Base-by-base conservation (phyloP, 2,797 vertebrate species). In the Holocentrus rufus region DNA sequence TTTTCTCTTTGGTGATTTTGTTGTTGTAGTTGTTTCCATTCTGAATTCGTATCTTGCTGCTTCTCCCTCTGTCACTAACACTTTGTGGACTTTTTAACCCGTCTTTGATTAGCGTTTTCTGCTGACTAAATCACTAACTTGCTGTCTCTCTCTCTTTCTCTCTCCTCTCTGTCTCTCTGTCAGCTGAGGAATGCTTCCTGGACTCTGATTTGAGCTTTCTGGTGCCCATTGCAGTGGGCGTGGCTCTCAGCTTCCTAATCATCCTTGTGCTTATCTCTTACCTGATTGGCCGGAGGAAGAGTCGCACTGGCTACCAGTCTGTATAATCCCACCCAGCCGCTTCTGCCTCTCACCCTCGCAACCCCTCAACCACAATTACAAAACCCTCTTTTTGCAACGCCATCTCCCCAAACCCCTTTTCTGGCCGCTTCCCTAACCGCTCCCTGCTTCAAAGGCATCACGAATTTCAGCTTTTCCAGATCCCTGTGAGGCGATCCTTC, bases 201-300 rank as follows among this genome's bases (percentile, higher is more conserved):
- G 96, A 97, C 92, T 94, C 96, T 96, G 96, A 98, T 93, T 95
- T 98, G 94, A 98, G 95, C 94, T 98, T 97, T 96, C 94, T 99
- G 93, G 97, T 99, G 90, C 96, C 97, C 86, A 94, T 98, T 77
- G 95, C 96, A 76, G 96, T 99, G 91, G 97, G 97, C 30, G 89
- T 97, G 92, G 94, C 95, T 1, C 95, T 98, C 90, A 95, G 96
- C 92, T 96, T 98, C 94, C 95, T 98, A 93, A 96, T 98, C 92
- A 93, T 98, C 94, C 95, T 97, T 92, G 96, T 97, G 84, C 96
- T 98, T 94, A 93, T 98, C 92, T 98, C 95, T 94, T 98, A 96
- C 72, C 88, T 98, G 91, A 96, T 98, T 95, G 97, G 96, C 92
- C 95, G 95, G 93, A 95, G 95, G 92, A 99, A 98, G 95, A 97